Percentiles rank a stretch among this genome's conserved stretches.
These are phyloP conservation scores for Aselliscus stoliczkanus DNA, from an alignment of 2,797 vertebrate genomes.

Conservation along the genomic window DNA sequence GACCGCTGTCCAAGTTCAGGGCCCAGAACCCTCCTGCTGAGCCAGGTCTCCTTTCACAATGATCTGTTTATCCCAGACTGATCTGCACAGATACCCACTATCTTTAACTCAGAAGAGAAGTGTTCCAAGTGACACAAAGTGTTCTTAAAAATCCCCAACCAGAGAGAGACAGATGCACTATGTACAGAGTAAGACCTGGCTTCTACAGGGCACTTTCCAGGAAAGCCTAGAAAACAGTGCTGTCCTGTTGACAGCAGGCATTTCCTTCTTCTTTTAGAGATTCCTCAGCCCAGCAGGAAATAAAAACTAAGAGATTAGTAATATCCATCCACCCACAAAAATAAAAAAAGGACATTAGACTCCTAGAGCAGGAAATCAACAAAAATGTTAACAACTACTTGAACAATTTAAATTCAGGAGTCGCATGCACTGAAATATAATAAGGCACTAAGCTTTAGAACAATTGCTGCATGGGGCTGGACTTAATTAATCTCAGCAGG, in stretches of 20 bases:
- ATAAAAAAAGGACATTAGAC: neutral
- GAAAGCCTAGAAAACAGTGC: conserved; percentile 50
- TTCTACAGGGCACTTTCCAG: conserved; percentile 38
- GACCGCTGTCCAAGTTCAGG: neutral
- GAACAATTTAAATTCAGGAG: neutral
- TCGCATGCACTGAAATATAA: neutral
- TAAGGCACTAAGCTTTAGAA: neutral
- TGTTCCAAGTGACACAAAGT: neutral
- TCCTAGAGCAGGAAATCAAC: neutral
- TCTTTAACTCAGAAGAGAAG: conserved; percentile 37
- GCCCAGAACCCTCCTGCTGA: neutral
- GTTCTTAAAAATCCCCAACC: conserved; percentile 21
- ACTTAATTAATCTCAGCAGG: conserved; percentile 61
- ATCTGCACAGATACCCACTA: neutral
- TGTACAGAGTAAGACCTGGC: neutral
- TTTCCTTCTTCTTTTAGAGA: neutral
- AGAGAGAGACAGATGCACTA: neutral
- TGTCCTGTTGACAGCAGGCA: neutral
- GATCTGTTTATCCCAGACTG: neutral
- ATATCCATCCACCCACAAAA: neutral
- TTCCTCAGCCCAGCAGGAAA: neutral
- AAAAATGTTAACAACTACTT: neutral
- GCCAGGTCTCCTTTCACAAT: neutral
- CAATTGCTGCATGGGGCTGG: neutral
- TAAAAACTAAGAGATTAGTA: neutral